A percentile compares a stretch with the other conserved stretches of the same genome.
Evolutionary conservation across 2,888 invertebrate species (phyloP).

Genomic region (Melieria omissa): DNA sequence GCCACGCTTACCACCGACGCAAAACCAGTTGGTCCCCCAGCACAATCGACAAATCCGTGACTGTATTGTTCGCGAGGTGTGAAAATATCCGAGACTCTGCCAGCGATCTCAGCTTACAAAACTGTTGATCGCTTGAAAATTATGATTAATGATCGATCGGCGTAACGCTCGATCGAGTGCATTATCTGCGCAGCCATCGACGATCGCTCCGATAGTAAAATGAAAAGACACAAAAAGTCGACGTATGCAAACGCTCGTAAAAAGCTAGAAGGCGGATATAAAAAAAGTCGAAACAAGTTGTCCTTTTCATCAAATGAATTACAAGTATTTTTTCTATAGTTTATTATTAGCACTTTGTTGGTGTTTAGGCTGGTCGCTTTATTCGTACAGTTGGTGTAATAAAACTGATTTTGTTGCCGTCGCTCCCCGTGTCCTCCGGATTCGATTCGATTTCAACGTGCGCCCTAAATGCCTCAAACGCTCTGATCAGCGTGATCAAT

Average conservation of each 20-base stretch:
- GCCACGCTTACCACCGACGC: slow-evolving; percentile 22
- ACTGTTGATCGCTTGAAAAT: slow-evolving; percentile 62
- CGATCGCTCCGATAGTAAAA: slow-evolving; percentile 24
- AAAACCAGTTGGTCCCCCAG: slow-evolving; percentile 34
- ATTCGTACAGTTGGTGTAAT: too few relatives aligned
- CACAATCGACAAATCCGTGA: slow-evolving; percentile 51
- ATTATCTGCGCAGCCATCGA: not conserved
- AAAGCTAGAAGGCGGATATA: slow-evolving; percentile 1
- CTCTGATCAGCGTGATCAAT: slow-evolving; percentile 31
- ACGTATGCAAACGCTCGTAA: slow-evolving; percentile 7
- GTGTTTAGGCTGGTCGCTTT: too few relatives aligned
- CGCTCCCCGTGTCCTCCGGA: slow-evolving; percentile 3
- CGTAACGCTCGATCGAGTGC: not conserved
- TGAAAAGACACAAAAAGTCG: slow-evolving; percentile 15
- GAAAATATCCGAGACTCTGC: slow-evolving; percentile 60
- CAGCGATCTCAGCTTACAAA: slow-evolving; percentile 51
- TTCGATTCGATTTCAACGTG: not conserved
- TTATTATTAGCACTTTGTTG: too few relatives aligned
- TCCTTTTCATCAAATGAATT: slow-evolving; percentile 14
- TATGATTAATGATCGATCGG: slow-evolving; percentile 60
- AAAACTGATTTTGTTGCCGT: slow-evolving; percentile 7
- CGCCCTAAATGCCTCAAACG: not conserved
- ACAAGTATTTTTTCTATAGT: not conserved
- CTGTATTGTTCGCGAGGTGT: slow-evolving; percentile 61
- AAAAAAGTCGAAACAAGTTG: slow-evolving; percentile 27